Conservation (phyloP, 2,797 vertebrate species). For the Sylvia borin region DNA sequence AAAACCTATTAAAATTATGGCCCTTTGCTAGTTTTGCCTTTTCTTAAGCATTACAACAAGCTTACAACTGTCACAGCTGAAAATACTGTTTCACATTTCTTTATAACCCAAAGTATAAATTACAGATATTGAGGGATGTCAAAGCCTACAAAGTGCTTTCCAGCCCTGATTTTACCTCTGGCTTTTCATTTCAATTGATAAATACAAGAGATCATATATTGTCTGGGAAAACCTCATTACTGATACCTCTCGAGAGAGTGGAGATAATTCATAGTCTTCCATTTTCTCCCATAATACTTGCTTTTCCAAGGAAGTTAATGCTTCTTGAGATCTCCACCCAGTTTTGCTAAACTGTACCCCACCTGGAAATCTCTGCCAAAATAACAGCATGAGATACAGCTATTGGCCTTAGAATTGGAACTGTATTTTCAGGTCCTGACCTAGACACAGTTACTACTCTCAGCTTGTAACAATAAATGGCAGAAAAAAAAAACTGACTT, state of each 20-base stretch:
- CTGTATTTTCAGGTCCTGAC: background rate
- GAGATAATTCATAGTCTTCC: background rate
- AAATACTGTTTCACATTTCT: background rate
- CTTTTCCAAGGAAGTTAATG: constrained; percentile 8
- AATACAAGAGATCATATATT: background rate
- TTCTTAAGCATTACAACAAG: background rate
- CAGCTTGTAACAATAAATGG: background rate
- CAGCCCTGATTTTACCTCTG: background rate
- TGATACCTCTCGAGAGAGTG: background rate
- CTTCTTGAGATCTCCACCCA: constrained; percentile 22
- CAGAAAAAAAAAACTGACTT: background rate
- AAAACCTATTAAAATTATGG: background rate
- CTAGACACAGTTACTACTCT: background rate
- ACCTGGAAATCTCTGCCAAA: background rate
- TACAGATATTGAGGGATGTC: background rate
- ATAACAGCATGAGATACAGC: background rate
- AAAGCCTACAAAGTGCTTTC: background rate
- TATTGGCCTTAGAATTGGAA: background rate
- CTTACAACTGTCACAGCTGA: background rate
- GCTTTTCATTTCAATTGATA: background rate
- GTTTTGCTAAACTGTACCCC: constrained; percentile 5
- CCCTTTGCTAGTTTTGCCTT: background rate
- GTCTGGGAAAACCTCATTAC: background rate
- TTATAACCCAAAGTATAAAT: background rate
- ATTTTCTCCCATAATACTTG: background rate